A percentile compares a stretch with the other conserved stretches of the same genome.
Conservation (phyloP, 2,113 vertebrate species). For the Carollia perspicillata region DNA sequence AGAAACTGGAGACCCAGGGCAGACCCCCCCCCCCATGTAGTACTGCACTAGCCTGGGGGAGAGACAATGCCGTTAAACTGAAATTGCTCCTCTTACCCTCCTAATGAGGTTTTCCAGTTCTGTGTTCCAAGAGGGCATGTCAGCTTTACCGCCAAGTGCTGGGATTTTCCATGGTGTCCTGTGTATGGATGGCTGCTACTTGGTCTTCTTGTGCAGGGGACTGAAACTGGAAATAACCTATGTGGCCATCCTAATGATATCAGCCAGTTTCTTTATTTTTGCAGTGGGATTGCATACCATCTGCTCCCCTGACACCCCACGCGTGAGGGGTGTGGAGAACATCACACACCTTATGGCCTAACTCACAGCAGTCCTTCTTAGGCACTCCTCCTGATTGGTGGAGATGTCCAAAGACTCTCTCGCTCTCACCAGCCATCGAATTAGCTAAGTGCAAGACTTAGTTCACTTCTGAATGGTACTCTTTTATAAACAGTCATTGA, state of each 20-base stretch:
- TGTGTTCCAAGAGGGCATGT: neutral
- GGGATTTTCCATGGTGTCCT: neutral
- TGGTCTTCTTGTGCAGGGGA: neutral
- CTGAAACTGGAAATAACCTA: neutral
- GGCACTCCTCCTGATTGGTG: neutral
- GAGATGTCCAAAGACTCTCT: neutral
- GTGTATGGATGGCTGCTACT: neutral
- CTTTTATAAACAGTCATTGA: neutral
- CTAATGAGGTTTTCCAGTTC: neutral
- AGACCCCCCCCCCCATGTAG: neutral
- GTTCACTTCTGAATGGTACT: neutral
- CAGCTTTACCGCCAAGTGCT: neutral
- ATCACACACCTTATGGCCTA: neutral
- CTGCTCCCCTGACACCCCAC: neutral
- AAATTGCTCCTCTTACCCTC: neutral
- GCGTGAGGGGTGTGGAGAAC: neutral
- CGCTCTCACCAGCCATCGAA: neutral
- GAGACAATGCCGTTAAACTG: neutral
- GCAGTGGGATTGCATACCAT: neutral
- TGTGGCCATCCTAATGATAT: neutral
- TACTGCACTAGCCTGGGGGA: neutral
- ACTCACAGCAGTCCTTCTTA: neutral
- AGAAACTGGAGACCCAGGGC: neutral
- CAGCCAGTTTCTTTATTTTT: neutral
- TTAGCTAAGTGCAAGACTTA: neutral